Conservation (phyloP, 2,888 invertebrate species). For the Stictocephala bisonia region DNA sequence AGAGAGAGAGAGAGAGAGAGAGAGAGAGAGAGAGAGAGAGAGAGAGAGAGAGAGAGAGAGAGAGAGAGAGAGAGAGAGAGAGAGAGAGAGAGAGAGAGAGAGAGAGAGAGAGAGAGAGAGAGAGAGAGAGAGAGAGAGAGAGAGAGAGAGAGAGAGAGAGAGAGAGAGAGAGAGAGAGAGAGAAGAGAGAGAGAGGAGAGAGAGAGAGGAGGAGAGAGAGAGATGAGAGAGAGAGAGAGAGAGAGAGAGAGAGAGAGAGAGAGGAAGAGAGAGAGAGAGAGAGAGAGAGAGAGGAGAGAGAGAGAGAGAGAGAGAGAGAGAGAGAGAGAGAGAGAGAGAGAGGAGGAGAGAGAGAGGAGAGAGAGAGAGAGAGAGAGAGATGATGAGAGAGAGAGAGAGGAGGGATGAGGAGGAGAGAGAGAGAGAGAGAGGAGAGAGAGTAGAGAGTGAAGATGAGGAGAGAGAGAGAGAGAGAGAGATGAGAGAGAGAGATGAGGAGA, state of each 20-base stretch:
- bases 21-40: constrained; percentile 5
- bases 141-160: background rate
- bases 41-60: constrained; percentile 6
- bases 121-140: constrained; percentile 26
- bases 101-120: constrained; percentile 31
- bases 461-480: too few species aligned
- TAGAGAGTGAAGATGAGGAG: too few species aligned
- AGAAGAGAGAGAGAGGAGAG: constrained; percentile 9
- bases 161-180: constrained; percentile 30
- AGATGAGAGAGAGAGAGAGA: constrained; percentile 15
- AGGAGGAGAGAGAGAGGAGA: background rate
- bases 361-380: too few species aligned
- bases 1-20: background rate
- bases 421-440: background rate
- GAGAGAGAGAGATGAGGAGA: too few species aligned
- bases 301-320: background rate
- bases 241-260: constrained; percentile 21
- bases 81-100: constrained; percentile 33
- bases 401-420: too few species aligned
- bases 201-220: too few species aligned
- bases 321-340: background rate
- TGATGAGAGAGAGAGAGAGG: background rate
- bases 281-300: background rate
- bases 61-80: background rate
- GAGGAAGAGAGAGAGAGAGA: background rate